Base-by-base conservation (phyloP, 2,888 invertebrate genomes). In the Lacanobia oleracea region DNA sequence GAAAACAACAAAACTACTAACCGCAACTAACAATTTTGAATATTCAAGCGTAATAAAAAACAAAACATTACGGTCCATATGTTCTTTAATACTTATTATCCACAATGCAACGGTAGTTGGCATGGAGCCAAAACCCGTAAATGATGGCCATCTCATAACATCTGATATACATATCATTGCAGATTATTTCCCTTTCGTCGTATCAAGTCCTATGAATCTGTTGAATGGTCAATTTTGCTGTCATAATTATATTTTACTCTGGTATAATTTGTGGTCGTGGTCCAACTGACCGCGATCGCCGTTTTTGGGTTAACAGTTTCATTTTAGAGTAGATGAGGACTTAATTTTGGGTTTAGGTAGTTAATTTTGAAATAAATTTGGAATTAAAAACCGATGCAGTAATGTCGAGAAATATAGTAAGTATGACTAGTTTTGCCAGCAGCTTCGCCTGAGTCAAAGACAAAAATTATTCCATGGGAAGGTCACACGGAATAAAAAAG, bases 91-190 rank as follows among this genome's bases (percentile, higher is more conserved):
- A 53, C 54, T 37, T 37, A 72, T 72, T 80, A 62, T 50, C 54
- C 48, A 72, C 45, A 54, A 37, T 83, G 66, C 75, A 67, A 50
- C 64, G 21, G 43, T 60, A 23, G 33, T 27, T 83, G 82, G 82
- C 83, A 5, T 3, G 10, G 9, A 27, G 61, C 82, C 82, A 82
- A 69, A 72, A 59, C 12, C 40, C 53, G n/a, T 53, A 67, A 82
- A 67, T 66, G 67, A 75, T 72, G 48, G 4, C 14, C 48, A 67
- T 72, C 67, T 65, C 59, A 54, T 83, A 76, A 75, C 50, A 77
- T 82, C 81, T 82, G 69, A 72, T 76, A 72, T 70, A 77, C 76
- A 74, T 54, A 76, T 76, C 45, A 75, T 68, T 21, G 54, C 27
- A 18, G 45, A 67, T 79, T 68, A 70, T 68, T 53, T 53, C 45